Evolutionary conservation across 2,113 vertebrate genomes (phyloP).

Genomic region (Salvator merianae): DNA sequence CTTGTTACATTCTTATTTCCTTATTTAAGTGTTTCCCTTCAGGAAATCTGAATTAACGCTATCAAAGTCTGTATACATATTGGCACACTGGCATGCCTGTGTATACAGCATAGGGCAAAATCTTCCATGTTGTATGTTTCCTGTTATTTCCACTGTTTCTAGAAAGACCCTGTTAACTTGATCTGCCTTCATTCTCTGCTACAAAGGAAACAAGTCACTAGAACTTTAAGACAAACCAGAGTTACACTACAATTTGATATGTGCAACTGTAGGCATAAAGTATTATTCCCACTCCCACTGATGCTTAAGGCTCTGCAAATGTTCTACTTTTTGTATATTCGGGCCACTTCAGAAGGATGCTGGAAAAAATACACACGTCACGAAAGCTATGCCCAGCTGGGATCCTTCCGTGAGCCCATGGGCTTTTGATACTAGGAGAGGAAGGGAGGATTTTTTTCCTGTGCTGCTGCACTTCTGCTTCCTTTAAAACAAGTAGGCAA

Average conservation of each 20-base stretch:
- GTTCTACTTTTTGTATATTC: neutral
- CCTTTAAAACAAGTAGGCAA: neutral
- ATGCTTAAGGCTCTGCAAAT: neutral
- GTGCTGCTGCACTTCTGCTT: neutral
- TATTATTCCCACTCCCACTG: no score
- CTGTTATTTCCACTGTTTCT: neutral
- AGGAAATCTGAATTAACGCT: constrained; percentile 9
- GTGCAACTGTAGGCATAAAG: no score
- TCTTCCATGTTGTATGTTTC: neutral
- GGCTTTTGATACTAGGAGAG: neutral
- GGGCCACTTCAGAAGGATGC: neutral
- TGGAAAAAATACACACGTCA: neutral
- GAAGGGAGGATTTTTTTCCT: neutral
- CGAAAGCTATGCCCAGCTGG: neutral
- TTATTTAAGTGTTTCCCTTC: constrained; percentile 3
- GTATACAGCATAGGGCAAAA: no score
- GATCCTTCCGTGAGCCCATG: neutral
- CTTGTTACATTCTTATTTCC: constrained; percentile 27
- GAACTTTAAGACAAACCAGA: no score
- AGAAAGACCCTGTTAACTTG: neutral
- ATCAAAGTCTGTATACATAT: no score
- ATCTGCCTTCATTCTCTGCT: neutral
- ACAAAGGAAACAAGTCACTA: neutral
- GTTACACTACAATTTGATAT: no score
- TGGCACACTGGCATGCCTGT: no score